Percentiles rank a stretch among this genome's conserved stretches.
These are phyloP conservation scores for Macrotrachela quadricornifera DNA, from an alignment of 1,140 invertebrate species.

Conservation along the genomic window DNA sequence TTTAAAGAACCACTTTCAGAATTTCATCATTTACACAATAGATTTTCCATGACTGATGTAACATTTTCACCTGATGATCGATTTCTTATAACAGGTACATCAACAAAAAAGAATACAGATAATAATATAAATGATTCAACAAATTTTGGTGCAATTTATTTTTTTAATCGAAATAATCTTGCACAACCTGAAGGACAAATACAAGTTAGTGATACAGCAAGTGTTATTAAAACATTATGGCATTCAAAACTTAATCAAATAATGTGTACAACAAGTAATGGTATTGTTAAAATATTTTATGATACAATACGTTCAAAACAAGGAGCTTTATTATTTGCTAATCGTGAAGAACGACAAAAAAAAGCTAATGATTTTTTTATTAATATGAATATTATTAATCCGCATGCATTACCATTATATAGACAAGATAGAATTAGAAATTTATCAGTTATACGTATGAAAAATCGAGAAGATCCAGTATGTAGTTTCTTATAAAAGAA, in stretches of 20 bases:
- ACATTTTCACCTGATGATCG: slow-evolving; percentile 79
- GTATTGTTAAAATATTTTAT: slow-evolving; percentile 67
- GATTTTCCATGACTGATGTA: slow-evolving; percentile 67
- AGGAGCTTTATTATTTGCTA: slow-evolving; percentile 48
- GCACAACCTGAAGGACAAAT: not conserved
- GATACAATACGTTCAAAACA: slow-evolving; percentile 54
- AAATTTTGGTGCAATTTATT: not conserved
- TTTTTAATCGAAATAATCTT: not conserved
- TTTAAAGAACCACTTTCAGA: slow-evolving; percentile 54
- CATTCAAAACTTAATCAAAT: slow-evolving; percentile 92
- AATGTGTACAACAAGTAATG: slow-evolving; percentile 73
- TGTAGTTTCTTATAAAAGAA: slow-evolving; percentile 47
- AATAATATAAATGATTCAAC: slow-evolving; percentile 32
- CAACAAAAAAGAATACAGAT: slow-evolving; percentile 34
- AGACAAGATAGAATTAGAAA: slow-evolving; percentile 71
- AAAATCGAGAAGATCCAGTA: slow-evolving; percentile 1
- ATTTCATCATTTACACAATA: slow-evolving; percentile 49
- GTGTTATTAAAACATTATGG: slow-evolving; percentile 69
- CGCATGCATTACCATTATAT: slow-evolving; percentile 83
- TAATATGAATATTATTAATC: slow-evolving; percentile 13
- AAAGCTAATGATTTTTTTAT: slow-evolving; percentile 44
- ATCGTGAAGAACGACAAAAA: slow-evolving; percentile 48
- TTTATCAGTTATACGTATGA: slow-evolving; percentile 16
- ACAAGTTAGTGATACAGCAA: slow-evolving; percentile 10
- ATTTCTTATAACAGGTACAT: slow-evolving; percentile 56